A percentile compares a stretch with the other conserved stretches of the same genome.
Evolutionary conservation across 1,140 invertebrate genomes (phyloP).

Genomic region (Drosophila malerkotliana): DNA sequence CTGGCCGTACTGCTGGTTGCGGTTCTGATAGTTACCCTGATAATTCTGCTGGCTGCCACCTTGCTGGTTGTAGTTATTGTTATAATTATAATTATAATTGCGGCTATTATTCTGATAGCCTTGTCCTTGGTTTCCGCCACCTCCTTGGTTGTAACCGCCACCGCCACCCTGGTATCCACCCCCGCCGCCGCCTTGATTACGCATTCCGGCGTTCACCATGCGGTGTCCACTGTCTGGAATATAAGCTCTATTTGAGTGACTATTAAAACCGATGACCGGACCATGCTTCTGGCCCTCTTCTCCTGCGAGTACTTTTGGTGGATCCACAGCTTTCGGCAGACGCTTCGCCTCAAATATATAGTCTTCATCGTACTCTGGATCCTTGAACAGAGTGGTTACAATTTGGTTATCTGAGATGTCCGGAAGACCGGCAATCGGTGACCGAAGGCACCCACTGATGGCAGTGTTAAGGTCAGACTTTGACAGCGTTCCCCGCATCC

Average conservation of each 20-base stretch:
- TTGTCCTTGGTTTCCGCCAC: conserved; percentile 19
- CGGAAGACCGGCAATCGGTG: conserved; percentile 88
- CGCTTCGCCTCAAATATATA: conserved; percentile 92
- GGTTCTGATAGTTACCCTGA: conserved; percentile 36
- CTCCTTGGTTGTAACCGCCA: conserved; percentile 14
- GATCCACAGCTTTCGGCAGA: conserved; percentile 88
- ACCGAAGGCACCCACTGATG: conserved; percentile 84
- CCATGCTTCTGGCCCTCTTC: conserved; percentile 80
- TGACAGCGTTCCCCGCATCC: conserved; percentile 90
- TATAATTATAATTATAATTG: conserved; percentile 39
- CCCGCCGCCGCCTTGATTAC: conserved; percentile 14
- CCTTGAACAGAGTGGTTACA: conserved; percentile 90
- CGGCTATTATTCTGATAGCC: conserved; percentile 42
- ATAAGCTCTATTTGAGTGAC: conserved; percentile 29
- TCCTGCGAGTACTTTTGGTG: conserved; percentile 90
- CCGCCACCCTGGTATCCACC: conserved; percentile 9
- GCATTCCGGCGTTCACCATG: conserved; percentile 38
- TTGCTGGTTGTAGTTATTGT: conserved; percentile 31
- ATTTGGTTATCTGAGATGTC: conserved; percentile 86
- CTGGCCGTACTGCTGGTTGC: conserved; percentile 32
- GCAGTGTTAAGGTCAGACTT: conserved; percentile 88
- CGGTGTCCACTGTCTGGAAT: conserved; percentile 40
- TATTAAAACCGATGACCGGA: conserved; percentile 64
- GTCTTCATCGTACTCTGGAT: conserved; percentile 91
- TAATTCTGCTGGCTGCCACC: conserved; percentile 32